Evolutionary conservation across 1,140 invertebrate genomes (phyloP), one percentile per base, ranked within the genome.

Genomic region (Neodiprion fabricii): DNA sequence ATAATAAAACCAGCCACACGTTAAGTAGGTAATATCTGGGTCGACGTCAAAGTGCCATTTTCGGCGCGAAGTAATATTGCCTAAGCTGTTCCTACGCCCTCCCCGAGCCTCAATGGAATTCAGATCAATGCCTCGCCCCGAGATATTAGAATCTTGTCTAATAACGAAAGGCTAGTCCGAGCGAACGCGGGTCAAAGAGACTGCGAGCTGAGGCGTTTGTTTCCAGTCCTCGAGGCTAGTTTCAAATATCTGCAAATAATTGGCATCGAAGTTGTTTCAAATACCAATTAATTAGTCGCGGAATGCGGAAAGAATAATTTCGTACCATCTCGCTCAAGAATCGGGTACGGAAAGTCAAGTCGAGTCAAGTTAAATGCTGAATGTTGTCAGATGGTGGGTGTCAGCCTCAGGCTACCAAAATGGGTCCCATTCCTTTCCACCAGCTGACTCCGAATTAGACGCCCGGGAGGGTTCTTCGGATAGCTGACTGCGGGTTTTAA

Each of bases 391-490:
- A 77, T 81, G 80, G 72, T 66, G 80, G 75, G 50, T 81, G 80
- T 80, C 80, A 77, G 67, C 72, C 72, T 67, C 69, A 67, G 48
- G 48, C 70, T 49, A 71, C 70, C 70, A 48, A 71, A 71, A 71
- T 74, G 67, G 78, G 78, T 73, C 77, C 75, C 76, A 80, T 82
- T 82, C 77, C 79, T 81, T 82, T 79, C 76, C 74, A 69, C 74
- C 79, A 79, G 80, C 80, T 82, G 80, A 82, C 79, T 82, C 68
- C 76, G 80, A 79, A 79, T 81, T 82, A 82, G 77, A 76, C 77
- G 70, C 47, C 79, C 78, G 75, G 73, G 79, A 79, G 74, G 78
- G 75, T 12, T 69, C 67, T 69, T 69, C 53, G 71, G 76, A 79
- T 80, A 77, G 75, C 75, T 77, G 78, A 79, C 75, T 78, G 76